phyloP scores from a whole-genome alignment of 1,140 invertebrate genomes.

The Hyles vespertilio region DNA sequence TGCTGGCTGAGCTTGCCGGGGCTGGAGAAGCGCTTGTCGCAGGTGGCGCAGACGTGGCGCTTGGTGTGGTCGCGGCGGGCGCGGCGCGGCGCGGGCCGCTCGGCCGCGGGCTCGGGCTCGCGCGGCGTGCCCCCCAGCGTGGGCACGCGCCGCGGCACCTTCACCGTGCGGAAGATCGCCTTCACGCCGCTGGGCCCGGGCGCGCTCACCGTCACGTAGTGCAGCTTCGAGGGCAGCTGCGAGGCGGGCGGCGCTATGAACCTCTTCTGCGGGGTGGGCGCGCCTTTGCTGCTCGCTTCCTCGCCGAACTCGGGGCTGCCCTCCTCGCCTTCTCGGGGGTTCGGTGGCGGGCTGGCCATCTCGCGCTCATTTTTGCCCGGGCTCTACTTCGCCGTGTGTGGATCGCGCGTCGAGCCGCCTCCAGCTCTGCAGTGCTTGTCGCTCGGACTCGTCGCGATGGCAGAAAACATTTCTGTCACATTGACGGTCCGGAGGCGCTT shows the following conservation, averaged over 20 bases:
- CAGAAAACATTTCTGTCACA: slow-evolving; percentile 76
- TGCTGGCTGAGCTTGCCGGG: slow-evolving; percentile 79
- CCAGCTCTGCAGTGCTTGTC: slow-evolving; percentile 53
- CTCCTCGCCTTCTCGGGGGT: slow-evolving; percentile 69
- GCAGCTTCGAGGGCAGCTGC: slow-evolving; percentile 62
- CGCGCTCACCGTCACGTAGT: slow-evolving; percentile 56
- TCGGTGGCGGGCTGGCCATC: slow-evolving; percentile 74
- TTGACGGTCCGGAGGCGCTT: slow-evolving; percentile 73
- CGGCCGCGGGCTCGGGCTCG: slow-evolving; percentile 27
- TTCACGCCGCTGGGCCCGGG: slow-evolving; percentile 66
- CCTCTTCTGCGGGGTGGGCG: slow-evolving; percentile 69
- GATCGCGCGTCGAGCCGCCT: slow-evolving; percentile 54
- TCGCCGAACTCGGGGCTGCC: slow-evolving; percentile 60
- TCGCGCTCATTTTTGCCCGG: slow-evolving; percentile 74
- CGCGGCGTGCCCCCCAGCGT: slow-evolving; percentile 35
- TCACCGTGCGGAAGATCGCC: slow-evolving; percentile 69
- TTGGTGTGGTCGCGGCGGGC: slow-evolving; percentile 53
- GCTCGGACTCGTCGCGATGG: slow-evolving; percentile 55
- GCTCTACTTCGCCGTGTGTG: slow-evolving; percentile 61
- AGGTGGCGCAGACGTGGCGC: slow-evolving; percentile 74
- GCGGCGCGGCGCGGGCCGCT: slow-evolving; percentile 41
- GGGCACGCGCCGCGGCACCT: slow-evolving; percentile 59
- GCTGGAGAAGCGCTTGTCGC: slow-evolving; percentile 78
- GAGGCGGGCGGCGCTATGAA: slow-evolving; percentile 63
- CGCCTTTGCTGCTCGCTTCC: slow-evolving; percentile 58